phyloP scores from a whole-genome alignment of 2,888 invertebrate genomes.

The Trichogramma evanescens region DNA sequence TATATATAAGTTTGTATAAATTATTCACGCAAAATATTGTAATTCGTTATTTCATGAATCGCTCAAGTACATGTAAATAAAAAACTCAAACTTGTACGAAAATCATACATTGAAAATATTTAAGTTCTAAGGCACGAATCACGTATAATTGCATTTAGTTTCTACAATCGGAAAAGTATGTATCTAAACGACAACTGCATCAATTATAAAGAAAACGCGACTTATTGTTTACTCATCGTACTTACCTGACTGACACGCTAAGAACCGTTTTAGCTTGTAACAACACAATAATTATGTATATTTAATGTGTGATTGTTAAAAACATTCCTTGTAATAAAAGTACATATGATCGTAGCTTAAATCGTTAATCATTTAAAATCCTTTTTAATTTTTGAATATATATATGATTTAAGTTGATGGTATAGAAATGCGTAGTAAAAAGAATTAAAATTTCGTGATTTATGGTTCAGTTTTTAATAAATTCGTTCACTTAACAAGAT shows the following conservation, averaged over 20 bases:
- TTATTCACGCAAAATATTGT: background rate
- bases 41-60: background rate
- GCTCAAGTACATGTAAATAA: constrained; percentile 11
- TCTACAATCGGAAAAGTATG: no score
- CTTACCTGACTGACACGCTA: constrained; percentile 10
- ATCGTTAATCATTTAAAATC: background rate
- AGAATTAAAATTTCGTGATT: constrained; percentile 26
- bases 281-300: constrained; percentile 33
- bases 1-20: constrained; percentile 6
- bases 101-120: no score
- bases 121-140: no score
- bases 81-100: background rate
- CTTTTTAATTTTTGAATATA: background rate
- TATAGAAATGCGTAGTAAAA: background rate
- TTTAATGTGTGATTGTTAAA: constrained; percentile 31
- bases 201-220: constrained; percentile 6
- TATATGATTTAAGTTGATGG: background rate
- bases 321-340: constrained; percentile 39
- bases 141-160: no score
- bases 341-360: constrained; percentile 21
- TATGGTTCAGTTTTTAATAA: constrained; percentile 40
- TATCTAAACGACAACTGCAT: no score
- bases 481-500: constrained; percentile 29
- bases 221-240: no score
- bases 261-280: constrained; percentile 24